phyloP scores from a whole-genome alignment of 1,140 invertebrate species.

The Drosophila ironensis region DNA sequence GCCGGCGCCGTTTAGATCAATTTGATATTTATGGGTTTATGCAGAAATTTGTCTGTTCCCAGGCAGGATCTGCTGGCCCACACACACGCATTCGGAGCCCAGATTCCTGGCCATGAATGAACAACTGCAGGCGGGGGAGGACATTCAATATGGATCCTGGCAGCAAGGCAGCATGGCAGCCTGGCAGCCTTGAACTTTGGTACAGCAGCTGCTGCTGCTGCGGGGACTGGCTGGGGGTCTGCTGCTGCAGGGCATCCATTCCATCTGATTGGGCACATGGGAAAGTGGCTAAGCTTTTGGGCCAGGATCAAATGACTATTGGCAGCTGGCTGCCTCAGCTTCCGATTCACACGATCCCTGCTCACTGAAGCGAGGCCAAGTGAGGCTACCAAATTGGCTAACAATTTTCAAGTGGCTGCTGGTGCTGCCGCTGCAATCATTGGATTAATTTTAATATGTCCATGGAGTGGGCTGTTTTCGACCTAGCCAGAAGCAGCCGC shows the following conservation, averaged over 20 bases:
- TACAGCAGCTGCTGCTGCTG: slow-evolving; percentile 30
- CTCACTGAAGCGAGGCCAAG: slow-evolving; percentile 48
- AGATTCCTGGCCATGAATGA: slow-evolving; percentile 16
- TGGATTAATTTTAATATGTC: slow-evolving; percentile 81
- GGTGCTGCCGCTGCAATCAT: slow-evolving; percentile 63
- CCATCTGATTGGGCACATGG: slow-evolving; percentile 69
- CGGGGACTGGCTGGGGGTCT: neutral
- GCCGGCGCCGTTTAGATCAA: slow-evolving; percentile 71
- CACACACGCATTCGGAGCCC: slow-evolving; percentile 30
- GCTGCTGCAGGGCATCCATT: slow-evolving; percentile 42
- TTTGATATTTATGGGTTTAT: slow-evolving; percentile 82
- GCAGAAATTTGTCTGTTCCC: slow-evolving; percentile 73
- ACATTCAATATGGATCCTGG: slow-evolving; percentile 68
- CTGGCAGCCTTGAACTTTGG: slow-evolving; percentile 69
- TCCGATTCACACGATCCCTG: slow-evolving; percentile 35
- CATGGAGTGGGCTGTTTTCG: slow-evolving; percentile 64
- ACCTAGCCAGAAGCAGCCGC: slow-evolving; percentile 57
- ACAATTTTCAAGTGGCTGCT: slow-evolving; percentile 62
- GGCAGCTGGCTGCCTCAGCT: slow-evolving; percentile 49
- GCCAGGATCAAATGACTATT: slow-evolving; percentile 69
- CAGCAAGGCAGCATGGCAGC: slow-evolving; percentile 13
- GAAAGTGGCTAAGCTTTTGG: slow-evolving; percentile 66
- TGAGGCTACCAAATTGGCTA: slow-evolving; percentile 63
- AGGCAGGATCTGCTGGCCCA: slow-evolving; percentile 48
- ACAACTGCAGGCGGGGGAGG: slow-evolving; percentile 9